phyloP scores from a whole-genome alignment of 2,797 vertebrate species.

The Otolemur crassicaudatus region DNA sequence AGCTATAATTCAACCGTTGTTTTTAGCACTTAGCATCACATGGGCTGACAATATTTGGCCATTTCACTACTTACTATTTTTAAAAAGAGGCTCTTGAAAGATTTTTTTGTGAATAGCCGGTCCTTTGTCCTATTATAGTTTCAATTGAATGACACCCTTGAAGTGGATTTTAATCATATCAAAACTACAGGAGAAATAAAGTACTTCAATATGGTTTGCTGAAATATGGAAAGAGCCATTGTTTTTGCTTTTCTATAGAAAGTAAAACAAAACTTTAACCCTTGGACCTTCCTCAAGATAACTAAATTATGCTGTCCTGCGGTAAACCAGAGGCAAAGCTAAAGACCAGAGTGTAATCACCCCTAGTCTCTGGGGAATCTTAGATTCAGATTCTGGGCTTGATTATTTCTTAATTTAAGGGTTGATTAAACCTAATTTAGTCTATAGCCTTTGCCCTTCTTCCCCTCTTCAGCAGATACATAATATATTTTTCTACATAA shows the following conservation, averaged over 20 bases:
- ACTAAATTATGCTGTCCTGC: conserved; percentile 2
- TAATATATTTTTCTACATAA: conserved; percentile 6
- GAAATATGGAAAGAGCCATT: neutral
- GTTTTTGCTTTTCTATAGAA: conserved; percentile 33
- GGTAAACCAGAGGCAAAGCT: neutral
- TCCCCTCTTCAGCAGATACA: neutral
- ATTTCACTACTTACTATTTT: neutral
- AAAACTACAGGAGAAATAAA: neutral
- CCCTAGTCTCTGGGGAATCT: neutral
- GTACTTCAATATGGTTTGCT: neutral
- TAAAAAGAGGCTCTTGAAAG: neutral
- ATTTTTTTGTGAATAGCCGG: conserved; percentile 44
- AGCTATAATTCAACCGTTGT: neutral
- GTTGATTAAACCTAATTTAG: neutral
- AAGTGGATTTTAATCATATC: neutral
- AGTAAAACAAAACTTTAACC: conserved; percentile 42
- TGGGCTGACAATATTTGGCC: neutral
- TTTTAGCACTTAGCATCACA: neutral
- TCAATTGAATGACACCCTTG: neutral
- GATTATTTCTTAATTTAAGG: conserved; percentile 53
- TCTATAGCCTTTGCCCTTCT: neutral
- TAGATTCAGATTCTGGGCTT: neutral
- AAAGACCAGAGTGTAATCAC: neutral
- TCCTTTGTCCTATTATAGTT: neutral
- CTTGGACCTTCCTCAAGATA: neutral